A percentile compares a stretch with the other conserved stretches of the same genome.
These are phyloP conservation scores for Tapirus indicus DNA, from an alignment of 2,797 vertebrate species.

Conservation along the genomic window DNA sequence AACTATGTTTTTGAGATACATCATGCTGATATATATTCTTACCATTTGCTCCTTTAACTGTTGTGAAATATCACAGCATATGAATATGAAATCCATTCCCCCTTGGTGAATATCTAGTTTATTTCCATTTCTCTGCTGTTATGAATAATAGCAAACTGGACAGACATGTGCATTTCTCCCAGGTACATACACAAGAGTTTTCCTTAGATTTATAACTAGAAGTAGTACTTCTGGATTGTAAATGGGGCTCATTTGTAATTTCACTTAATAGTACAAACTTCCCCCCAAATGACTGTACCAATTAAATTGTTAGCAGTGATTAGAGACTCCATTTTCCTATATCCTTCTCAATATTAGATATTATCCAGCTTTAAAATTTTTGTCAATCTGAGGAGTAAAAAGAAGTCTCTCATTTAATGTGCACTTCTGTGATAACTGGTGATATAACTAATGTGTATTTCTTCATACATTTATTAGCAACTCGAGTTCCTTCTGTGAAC, in stretches of 20 bases:
- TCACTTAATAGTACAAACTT: background rate
- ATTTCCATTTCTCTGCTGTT: constrained; percentile 18
- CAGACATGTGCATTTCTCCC: background rate
- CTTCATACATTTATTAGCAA: background rate
- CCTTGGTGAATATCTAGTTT: background rate
- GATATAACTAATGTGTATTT: background rate
- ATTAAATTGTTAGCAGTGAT: background rate
- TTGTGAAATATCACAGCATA: background rate
- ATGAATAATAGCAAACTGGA: background rate
- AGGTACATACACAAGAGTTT: background rate
- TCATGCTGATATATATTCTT: background rate
- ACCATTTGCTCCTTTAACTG: background rate
- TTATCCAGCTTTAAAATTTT: background rate
- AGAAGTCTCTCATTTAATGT: background rate
- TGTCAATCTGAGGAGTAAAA: background rate
- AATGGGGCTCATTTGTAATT: background rate
- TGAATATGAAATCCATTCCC: background rate
- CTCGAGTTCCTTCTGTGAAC: background rate
- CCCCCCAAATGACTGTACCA: background rate
- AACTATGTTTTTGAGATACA: background rate
- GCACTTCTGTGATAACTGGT: background rate
- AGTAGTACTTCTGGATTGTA: background rate
- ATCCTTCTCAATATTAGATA: background rate
- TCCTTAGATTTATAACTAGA: background rate
- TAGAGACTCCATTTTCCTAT: background rate